These are phyloP conservation scores for Drosophila orosa DNA, from an alignment of 1,140 invertebrate genomes.

Conservation along the genomic window DNA sequence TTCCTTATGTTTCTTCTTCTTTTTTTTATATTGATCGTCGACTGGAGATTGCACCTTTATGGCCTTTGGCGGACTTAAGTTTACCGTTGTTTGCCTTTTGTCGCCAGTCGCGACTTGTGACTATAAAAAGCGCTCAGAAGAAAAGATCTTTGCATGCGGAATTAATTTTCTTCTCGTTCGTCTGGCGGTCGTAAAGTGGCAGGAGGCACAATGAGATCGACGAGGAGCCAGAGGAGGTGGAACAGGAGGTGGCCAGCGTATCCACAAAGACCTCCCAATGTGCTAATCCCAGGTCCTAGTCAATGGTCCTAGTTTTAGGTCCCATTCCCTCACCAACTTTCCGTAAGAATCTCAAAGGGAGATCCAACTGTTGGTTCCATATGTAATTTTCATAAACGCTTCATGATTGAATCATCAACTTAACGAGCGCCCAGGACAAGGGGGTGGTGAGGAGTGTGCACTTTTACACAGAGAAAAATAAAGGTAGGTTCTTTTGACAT, in stretches of 20 bases:
- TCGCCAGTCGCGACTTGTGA: conserved; percentile 17
- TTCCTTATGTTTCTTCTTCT: conserved; percentile 15
- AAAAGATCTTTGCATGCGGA: conserved; percentile 39
- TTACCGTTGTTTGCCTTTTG: conserved; percentile 50
- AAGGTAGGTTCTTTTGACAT: neutral
- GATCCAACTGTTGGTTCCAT: conserved; percentile 25
- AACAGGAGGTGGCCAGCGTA: too few relatives aligned
- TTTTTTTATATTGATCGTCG: conserved; percentile 44
- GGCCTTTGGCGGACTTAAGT: conserved; percentile 38
- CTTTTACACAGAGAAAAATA: conserved; percentile 7
- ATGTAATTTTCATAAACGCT: conserved; percentile 59
- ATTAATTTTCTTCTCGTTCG: conserved; percentile 25
- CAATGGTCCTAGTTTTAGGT: conserved; percentile 3
- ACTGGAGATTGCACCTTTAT: conserved; percentile 50
- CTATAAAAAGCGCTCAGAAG: conserved; percentile 39
- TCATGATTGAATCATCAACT: conserved; percentile 60
- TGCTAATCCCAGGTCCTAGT: conserved; percentile 28
- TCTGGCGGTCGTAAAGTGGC: conserved; percentile 28
- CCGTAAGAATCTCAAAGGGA: conserved; percentile 24
- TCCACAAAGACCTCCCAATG: conserved; percentile 30
- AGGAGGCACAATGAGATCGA: conserved; percentile 2
- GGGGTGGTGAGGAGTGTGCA: neutral
- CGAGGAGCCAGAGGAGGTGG: neutral
- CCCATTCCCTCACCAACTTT: neutral
- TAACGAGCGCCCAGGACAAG: conserved; percentile 24